Percentiles rank a stretch among this genome's conserved stretches.
These are phyloP conservation scores for Petaurus breviceps DNA, from an alignment of 2,113 vertebrate genomes.

Conservation along the genomic window DNA sequence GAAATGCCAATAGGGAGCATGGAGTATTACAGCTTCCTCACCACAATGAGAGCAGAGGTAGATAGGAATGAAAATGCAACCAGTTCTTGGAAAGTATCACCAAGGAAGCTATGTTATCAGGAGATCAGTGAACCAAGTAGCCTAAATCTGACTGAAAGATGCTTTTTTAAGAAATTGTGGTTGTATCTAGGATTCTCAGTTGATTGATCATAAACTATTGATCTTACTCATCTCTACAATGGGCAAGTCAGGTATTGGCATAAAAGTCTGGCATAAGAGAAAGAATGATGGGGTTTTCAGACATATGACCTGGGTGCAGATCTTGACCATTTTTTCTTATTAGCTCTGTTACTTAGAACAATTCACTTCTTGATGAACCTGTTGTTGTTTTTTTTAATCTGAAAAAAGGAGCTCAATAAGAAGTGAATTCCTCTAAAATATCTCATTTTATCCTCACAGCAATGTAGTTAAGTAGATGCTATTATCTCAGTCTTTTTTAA, in stretches of 20 bases:
- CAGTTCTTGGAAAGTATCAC: neutral
- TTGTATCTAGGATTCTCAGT: neutral
- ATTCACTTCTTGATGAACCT: neutral
- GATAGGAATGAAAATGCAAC: neutral
- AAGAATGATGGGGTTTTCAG: neutral
- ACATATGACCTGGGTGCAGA: neutral
- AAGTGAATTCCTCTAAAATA: neutral
- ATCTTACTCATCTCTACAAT: neutral
- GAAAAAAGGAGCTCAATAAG: neutral
- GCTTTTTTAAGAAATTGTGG: neutral
- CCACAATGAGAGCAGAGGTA: neutral
- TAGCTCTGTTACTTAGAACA: neutral
- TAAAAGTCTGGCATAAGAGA: neutral
- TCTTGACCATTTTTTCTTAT: neutral
- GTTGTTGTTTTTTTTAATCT: too few species aligned
- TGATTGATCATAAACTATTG: neutral
- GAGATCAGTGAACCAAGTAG: neutral
- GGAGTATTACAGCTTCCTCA: neutral
- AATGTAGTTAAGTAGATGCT: neutral
- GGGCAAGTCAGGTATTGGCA: neutral
- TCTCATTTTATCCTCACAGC: neutral
- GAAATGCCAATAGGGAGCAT: neutral
- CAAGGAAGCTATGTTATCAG: too few species aligned
- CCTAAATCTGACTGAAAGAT: neutral
- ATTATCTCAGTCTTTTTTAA: neutral